phyloP scores from a whole-genome alignment of 2,797 vertebrate species.

The Trachurus trachurus region DNA sequence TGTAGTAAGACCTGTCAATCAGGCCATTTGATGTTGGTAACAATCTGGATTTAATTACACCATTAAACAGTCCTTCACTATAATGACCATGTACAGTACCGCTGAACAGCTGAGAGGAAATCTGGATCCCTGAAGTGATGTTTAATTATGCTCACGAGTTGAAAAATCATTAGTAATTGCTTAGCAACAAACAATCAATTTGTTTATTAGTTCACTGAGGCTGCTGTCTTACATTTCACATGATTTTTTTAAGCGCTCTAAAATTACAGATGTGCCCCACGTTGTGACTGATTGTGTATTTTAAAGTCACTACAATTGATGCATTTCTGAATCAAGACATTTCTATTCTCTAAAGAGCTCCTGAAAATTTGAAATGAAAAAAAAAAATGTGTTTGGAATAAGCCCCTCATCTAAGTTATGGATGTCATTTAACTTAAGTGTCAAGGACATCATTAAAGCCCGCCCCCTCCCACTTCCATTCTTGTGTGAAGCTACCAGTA shows the following conservation, averaged over 20 bases:
- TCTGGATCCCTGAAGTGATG: neutral
- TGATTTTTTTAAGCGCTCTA: neutral
- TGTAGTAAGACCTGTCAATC: neutral
- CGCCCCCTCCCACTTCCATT: conserved; percentile 27
- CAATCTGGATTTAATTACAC: neutral
- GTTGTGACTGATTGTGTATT: conserved; percentile 8
- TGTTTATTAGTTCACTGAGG: neutral
- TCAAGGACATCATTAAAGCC: conserved; percentile 62
- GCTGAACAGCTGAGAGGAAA: neutral
- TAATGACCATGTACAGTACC: neutral
- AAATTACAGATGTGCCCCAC: conserved; percentile 1
- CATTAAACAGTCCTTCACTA: neutral
- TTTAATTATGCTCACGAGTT: neutral
- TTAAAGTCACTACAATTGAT: conserved; percentile 17
- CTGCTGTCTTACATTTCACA: neutral
- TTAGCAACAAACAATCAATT: neutral
- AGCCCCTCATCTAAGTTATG: conserved; percentile 21
- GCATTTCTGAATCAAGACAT: conserved; percentile 6
- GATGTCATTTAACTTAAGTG: conserved; percentile 43
- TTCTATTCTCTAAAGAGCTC: neutral
- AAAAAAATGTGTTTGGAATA: conserved; percentile 19
- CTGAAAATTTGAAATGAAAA: conserved; percentile 1
- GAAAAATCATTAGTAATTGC: neutral
- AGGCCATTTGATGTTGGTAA: neutral
- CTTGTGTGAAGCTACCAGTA: conserved; percentile 25